Evolutionary conservation across 2,888 invertebrate species (phyloP), one percentile per base, ranked within the genome.

Genomic region (Platerodrilus igneus): DNA sequence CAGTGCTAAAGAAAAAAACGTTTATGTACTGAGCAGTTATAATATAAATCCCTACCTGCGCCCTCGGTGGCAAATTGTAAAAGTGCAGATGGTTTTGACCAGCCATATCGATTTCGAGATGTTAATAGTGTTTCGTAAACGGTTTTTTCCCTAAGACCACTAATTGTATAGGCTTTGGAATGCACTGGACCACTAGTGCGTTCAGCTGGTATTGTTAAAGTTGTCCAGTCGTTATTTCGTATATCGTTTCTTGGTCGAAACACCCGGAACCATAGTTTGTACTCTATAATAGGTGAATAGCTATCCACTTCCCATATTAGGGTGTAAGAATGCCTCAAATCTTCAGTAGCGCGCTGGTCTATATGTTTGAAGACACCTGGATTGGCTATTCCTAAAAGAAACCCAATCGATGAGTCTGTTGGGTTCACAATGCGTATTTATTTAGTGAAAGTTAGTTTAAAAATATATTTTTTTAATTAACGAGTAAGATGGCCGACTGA

Each of bases 271-370:
- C 76, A 78, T 0, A 79, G 63, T 47, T 75, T 77, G 53, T 78
- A 78, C 57, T 89, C 87, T 53, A 83, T 81, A 32, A 89, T 81
- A 1, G 83, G 79, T 18, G 84, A 80, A 63, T 86, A 83, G 37
- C 86, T 87, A 59, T 89, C 88, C 0, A 87, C 88, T 59, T 86
- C 85, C 89, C 89, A 90, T 33, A 86, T 79, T 2, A 90, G 71
- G 4, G 79, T 81, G 59, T 83, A 86, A 15, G 79, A 70, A 33
- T 65, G 66, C 45, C 76, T 37, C 62, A 78, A 28, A 66, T 74
- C n/a, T n/a, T n/a, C 2, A 64, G 67, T 33, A 65, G 72, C 55
- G 71, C 74, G 46, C 68, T 62, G 18, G 59, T 66, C 13, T 62
- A 68, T 46, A 48, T 77, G 77, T 60, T 82, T 83, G 56, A 85